Conservation (phyloP, 2,797 vertebrate genomes). For the Apogon hyalosoma region DNA sequence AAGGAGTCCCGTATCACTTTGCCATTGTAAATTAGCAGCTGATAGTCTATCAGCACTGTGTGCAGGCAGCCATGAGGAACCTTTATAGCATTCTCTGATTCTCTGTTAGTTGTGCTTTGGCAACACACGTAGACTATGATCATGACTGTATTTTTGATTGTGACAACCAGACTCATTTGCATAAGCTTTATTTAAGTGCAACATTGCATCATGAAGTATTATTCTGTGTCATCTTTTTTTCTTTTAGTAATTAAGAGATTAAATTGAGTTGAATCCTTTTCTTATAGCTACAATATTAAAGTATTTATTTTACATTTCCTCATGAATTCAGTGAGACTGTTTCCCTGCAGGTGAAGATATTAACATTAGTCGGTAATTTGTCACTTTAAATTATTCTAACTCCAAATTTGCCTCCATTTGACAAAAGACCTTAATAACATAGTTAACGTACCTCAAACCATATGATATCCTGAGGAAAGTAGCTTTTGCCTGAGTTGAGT, state of each 20-base stretch:
- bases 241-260: too few relatives aligned
- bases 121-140: not conserved
- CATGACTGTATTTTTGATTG: not conserved
- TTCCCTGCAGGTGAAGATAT: not conserved
- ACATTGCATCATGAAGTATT: too few relatives aligned
- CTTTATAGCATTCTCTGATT: constrained; percentile 15
- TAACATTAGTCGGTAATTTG: too few relatives aligned
- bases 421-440: not conserved
- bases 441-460: too few relatives aligned
- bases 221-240: too few relatives aligned
- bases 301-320: too few relatives aligned
- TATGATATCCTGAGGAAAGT: too few relatives aligned
- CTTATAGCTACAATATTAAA: too few relatives aligned
- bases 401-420: not conserved
- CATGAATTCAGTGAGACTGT: not conserved
- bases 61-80: constrained; percentile 3
- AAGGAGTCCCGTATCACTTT: not conserved
- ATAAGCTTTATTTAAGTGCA: constrained; percentile 27
- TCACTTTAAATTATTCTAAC: not conserved
- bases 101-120: constrained; percentile 23
- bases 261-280: too few relatives aligned
- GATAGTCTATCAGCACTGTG: constrained; percentile 8
- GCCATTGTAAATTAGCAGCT: constrained; percentile 13
- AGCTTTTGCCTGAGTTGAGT: too few relatives aligned
- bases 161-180: constrained; percentile 28